A percentile compares a stretch with the other conserved stretches of the same genome.
Evolutionary conservation across 1,140 invertebrate species (phyloP).

Genomic region (Ceratosolen fusciceps): DNA sequence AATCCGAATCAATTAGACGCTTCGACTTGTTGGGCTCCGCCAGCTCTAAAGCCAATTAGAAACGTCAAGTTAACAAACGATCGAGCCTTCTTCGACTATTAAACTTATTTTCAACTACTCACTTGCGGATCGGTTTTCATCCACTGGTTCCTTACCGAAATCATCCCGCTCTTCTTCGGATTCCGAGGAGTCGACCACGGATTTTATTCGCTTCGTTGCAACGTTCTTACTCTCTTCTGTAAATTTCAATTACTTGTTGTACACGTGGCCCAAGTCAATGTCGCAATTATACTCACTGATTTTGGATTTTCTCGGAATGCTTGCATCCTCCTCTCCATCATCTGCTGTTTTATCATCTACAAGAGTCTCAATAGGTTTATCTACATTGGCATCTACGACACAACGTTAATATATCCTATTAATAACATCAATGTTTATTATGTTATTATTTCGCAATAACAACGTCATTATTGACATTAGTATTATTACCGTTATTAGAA

Average conservation of each 20-base stretch:
- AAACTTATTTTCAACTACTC: conserved; percentile 37
- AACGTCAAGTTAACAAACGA: not conserved
- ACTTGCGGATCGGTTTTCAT: too few species aligned
- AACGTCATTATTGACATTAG: not conserved
- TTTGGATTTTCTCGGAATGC: not conserved
- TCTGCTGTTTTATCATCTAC: not conserved
- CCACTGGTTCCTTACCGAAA: not conserved
- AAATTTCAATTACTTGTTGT: not conserved
- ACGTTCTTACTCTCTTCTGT: not conserved
- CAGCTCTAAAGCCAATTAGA: not conserved
- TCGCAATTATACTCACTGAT: not conserved
- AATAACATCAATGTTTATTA: not conserved
- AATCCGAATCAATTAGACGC: conserved; percentile 38
- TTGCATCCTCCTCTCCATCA: not conserved
- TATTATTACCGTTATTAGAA: conserved; percentile 16
- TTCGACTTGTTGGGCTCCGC: conserved; percentile 10
- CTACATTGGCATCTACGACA: not conserved
- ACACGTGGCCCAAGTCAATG: not conserved
- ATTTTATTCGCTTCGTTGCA: conserved; percentile 36
- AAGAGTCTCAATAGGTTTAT: not conserved
- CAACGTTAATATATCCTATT: not conserved
- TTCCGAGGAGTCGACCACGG: conserved; percentile 50
- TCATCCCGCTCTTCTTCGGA: conserved; percentile 53
- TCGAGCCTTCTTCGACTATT: not conserved
- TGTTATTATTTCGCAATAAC: not conserved